A percentile compares a stretch with the other conserved stretches of the same genome.
Evolutionary conservation across 1,140 invertebrate species (phyloP).

Genomic region (Meteorus sp.): DNA sequence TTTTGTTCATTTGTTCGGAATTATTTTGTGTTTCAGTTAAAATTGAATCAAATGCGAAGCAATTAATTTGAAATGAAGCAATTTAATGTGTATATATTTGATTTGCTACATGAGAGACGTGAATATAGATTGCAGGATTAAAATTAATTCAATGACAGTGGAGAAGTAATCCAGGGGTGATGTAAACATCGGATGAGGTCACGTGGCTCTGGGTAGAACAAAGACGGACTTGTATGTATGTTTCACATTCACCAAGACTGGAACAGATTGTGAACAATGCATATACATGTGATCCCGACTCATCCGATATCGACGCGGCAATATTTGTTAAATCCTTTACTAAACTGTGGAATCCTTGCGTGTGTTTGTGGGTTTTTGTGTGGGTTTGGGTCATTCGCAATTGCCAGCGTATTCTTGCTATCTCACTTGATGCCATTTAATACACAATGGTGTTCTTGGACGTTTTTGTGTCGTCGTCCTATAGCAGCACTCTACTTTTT

Average conservation of each 20-base stretch:
- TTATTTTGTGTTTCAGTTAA: no score
- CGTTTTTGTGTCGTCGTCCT: no score
- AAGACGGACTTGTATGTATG: no score
- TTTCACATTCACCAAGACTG: no score
- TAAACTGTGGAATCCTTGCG: slow-evolving; percentile 42
- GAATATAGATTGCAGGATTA: slow-evolving; percentile 16
- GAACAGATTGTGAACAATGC: neutral
- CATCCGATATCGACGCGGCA: slow-evolving; percentile 47
- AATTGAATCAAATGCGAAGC: neutral
- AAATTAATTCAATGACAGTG: slow-evolving; percentile 32
- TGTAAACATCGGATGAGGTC: neutral
- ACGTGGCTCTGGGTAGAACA: neutral
- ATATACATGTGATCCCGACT: neutral
- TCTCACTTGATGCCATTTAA: slow-evolving; percentile 7
- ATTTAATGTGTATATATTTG: neutral
- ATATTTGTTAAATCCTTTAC: slow-evolving; percentile 54
- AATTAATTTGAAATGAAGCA: slow-evolving; percentile 10
- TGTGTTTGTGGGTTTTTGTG: slow-evolving; percentile 23
- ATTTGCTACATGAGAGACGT: neutral
- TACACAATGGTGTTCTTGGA: neutral
- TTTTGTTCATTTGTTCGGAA: no score
- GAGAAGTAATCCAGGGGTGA: slow-evolving; percentile 3
- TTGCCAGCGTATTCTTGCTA: slow-evolving; percentile 3
- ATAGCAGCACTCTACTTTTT: no score
- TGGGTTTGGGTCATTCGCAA: slow-evolving; percentile 39